Conservation (phyloP, 2,113 vertebrate species). For the Vimba vimba region DNA sequence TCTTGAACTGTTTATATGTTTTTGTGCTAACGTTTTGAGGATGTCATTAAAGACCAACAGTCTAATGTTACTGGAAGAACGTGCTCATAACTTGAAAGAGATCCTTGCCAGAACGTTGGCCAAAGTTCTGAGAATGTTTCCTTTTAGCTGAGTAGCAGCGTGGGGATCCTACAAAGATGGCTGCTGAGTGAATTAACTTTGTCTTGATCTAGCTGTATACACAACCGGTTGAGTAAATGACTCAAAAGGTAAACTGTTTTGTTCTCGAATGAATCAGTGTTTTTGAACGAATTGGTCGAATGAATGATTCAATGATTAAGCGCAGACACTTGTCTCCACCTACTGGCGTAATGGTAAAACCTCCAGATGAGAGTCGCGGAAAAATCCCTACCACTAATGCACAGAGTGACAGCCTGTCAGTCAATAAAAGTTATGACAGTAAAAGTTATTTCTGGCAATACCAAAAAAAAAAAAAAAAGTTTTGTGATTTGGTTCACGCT, state of each 20-base stretch:
- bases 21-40: too few relatives aligned
- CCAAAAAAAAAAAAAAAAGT: background rate
- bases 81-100: too few relatives aligned
- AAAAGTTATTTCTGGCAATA: background rate
- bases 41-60: too few relatives aligned
- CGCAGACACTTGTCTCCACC: background rate
- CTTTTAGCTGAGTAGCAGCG: too few relatives aligned
- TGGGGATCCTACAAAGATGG: background rate
- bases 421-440: background rate
- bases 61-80: too few relatives aligned
- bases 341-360: background rate
- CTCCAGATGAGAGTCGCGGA: background rate
- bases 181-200: background rate
- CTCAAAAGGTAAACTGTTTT: background rate
- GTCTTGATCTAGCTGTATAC: too few relatives aligned
- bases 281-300: background rate
- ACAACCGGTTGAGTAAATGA: background rate
- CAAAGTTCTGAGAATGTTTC: too few relatives aligned
- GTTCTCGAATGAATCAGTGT: background rate
- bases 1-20: too few relatives aligned
- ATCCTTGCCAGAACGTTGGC: too few relatives aligned
- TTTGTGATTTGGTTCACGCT: constrained; percentile 5
- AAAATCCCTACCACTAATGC: background rate
- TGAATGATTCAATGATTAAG: background rate
- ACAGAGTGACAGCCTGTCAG: background rate